phyloP scores from a whole-genome alignment of 2,113 vertebrate genomes.

The Prunella himalayana region DNA sequence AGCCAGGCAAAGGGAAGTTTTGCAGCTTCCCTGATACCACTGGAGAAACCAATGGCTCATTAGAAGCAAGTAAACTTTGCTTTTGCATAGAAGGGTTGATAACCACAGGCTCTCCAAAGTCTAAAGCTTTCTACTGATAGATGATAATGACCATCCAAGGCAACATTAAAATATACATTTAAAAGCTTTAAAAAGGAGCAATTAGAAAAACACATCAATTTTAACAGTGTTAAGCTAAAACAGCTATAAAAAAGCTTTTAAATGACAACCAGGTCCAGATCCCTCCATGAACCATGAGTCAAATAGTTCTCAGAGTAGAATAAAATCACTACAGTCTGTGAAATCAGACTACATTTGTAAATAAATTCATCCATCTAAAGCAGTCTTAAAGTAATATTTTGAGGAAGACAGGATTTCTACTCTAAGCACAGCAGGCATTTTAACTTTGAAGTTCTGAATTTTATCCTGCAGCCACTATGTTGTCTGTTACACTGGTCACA shows the following conservation, averaged over 20 bases:
- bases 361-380: background rate
- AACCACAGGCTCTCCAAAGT: background rate
- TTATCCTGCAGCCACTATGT: background rate
- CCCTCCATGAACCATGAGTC: background rate
- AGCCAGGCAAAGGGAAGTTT: background rate
- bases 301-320: background rate
- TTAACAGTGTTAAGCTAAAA: background rate
- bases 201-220: background rate
- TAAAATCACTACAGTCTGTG: background rate
- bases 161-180: background rate
- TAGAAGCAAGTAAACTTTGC: background rate
- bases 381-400: background rate
- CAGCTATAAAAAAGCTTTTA: background rate
- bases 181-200: background rate
- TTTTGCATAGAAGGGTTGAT: background rate
- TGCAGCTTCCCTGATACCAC: background rate
- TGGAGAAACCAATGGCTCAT: background rate
- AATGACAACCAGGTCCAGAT: background rate
- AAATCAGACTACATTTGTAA: background rate
- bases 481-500: background rate
- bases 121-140: background rate
- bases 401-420: background rate
- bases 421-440: background rate
- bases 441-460: background rate
- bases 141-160: background rate